Conservation (phyloP, 1,140 invertebrate species). For the Drosophila orena region DNA sequence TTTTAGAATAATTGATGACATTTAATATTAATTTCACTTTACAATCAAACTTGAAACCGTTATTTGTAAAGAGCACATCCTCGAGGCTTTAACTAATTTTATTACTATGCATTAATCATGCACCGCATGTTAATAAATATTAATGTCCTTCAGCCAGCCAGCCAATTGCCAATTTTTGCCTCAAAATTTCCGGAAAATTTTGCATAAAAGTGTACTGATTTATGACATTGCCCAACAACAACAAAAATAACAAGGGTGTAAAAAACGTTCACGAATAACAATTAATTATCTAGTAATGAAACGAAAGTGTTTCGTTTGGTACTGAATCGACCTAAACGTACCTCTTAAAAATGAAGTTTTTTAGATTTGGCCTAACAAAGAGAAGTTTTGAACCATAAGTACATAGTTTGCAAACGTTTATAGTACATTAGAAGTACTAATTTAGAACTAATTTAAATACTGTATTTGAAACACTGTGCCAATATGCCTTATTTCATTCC, state of each 20-base stretch:
- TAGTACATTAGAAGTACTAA: too few species aligned
- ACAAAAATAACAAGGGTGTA: slow-evolving; percentile 51
- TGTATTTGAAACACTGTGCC: too few species aligned
- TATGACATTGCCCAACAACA: slow-evolving; percentile 38
- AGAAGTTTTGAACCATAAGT: too few species aligned
- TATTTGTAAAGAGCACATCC: slow-evolving; percentile 43
- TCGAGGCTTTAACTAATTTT: slow-evolving; percentile 68
- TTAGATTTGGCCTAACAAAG: slow-evolving; percentile 18
- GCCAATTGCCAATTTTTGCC: slow-evolving; percentile 71
- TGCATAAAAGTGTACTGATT: slow-evolving; percentile 75
- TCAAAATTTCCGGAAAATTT: slow-evolving; percentile 76
- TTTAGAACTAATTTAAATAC: too few species aligned
- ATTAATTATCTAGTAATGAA: slow-evolving; percentile 76
- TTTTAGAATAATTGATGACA: slow-evolving; percentile 81
- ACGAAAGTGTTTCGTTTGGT: background rate
- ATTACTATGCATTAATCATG: slow-evolving; percentile 77
- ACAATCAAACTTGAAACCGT: slow-evolving; percentile 62
- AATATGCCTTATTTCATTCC: background rate
- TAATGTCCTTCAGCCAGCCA: slow-evolving; percentile 58
- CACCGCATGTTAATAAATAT: slow-evolving; percentile 79
- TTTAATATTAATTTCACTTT: slow-evolving; percentile 74
- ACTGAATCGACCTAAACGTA: background rate
- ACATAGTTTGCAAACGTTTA: too few species aligned
- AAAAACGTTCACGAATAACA: slow-evolving; percentile 56
- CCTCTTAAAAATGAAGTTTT: too few species aligned